Base-by-base conservation (phyloP, 2,797 vertebrate species). In the Knipowitschia caucasica region DNA sequence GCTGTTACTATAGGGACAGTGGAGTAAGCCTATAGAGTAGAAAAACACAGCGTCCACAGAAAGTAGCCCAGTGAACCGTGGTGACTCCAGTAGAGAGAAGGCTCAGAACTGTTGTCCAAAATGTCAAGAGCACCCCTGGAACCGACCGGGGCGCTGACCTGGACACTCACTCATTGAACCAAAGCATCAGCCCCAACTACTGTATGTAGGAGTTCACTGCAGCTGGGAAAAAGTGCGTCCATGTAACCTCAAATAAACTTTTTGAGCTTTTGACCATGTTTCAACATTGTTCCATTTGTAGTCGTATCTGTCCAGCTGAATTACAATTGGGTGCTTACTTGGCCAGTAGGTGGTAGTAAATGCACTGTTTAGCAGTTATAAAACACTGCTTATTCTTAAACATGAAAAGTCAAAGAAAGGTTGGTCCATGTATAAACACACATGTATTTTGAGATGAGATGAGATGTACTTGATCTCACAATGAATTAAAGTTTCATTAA, bases 1-100 rank as follows among this genome's bases (percentile, higher is more conserved):
- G 23, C 53, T 44, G 56, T 68, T 67, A 68, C 34, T 62, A 59
- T 50, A 62, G 57, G 40, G 25, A 64, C 56, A 46, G 34, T 34
- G 36, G 5, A 40, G 57, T 43, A 47, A 53, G 53, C 40, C 21
- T 24, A 35, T 46, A 56, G 53, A 21, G 50, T 4, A 43, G 9
- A 0, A 30, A 26, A 42, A 4, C 20, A 52, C 44, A 57, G 50
- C 59, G 24, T 34, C n/a, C 33, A 25, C 33, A 17, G 23, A 36
- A 36, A 36, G 23, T 24, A 26, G 33, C n/a, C 33, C 31, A 5
- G 33, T 51, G 53, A 65, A 4, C 46, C 18, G 21, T 21, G 23
- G 5, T 24, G 49, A 30, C 26, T 47, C 50, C 26, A 9, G 30
- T 14, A 31, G 18, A 66, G 35, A 29, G 31, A 10, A 54, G 33